Percentiles rank a stretch among this genome's conserved stretches.
These are phyloP conservation scores for Dasypolia templi DNA, from an alignment of 2,888 invertebrate species.

Conservation along the genomic window DNA sequence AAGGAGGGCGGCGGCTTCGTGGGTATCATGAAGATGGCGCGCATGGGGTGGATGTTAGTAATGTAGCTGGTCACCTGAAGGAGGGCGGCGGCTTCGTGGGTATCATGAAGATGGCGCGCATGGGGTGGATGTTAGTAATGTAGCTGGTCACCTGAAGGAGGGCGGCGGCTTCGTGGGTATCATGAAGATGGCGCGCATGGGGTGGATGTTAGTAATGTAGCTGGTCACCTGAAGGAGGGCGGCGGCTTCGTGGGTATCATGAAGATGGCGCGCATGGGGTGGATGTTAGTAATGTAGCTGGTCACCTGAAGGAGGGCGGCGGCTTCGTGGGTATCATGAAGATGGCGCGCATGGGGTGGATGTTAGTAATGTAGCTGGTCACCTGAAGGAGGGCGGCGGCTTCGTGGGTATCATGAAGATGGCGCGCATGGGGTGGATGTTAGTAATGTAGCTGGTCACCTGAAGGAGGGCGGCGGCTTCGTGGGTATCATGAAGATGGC, in stretches of 20 bases:
- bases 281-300: slow-evolving; percentile 94
- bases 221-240: slow-evolving; percentile 94
- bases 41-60: slow-evolving; percentile 98
- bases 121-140: slow-evolving; percentile 98
- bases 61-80: slow-evolving; percentile 91
- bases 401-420: slow-evolving; percentile 99
- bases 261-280: slow-evolving; percentile 99
- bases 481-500: slow-evolving; percentile 99
- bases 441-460: slow-evolving; percentile 75
- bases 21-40: slow-evolving; percentile 99
- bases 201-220: slow-evolving; percentile 97
- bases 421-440: slow-evolving; percentile 98
- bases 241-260: slow-evolving; percentile 99
- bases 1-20: slow-evolving; percentile 99
- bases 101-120: slow-evolving; percentile 99
- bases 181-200: slow-evolving; percentile 99
- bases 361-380: slow-evolving; percentile 91
- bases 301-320: slow-evolving; percentile 96
- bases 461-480: slow-evolving; percentile 99
- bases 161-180: slow-evolving; percentile 99
- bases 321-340: slow-evolving; percentile 99
- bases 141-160: slow-evolving; percentile 92
- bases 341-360: slow-evolving; percentile 98
- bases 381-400: slow-evolving; percentile 98
- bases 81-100: slow-evolving; percentile 99